These are phyloP conservation scores for Clavelina lepadiformis DNA, from an alignment of 23 tunicate genomes.

Conservation along the genomic window DNA sequence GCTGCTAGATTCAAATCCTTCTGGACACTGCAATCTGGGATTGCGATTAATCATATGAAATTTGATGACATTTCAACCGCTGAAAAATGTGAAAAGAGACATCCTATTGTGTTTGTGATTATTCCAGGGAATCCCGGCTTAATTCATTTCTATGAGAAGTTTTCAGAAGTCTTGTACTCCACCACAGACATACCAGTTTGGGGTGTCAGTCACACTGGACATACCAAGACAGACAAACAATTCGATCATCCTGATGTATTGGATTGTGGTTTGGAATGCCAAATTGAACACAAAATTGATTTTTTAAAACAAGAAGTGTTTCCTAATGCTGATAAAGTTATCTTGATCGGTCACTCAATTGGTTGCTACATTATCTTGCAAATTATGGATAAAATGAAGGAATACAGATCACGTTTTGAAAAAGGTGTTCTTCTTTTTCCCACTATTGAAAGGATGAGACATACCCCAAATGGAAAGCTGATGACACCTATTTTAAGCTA, in stretches of 20 bases:
- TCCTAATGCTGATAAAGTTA: slow-evolving; percentile 52
- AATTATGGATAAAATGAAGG: slow-evolving; percentile 52
- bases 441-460: slow-evolving; percentile 70
- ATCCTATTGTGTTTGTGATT: slow-evolving; percentile 32
- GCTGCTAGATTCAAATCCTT: slow-evolving; percentile 20
- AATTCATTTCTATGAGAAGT: slow-evolving; percentile 70
- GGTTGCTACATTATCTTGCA: slow-evolving; percentile 90
- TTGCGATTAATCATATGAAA: slow-evolving; percentile 44
- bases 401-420: neutral
- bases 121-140: slow-evolving; percentile 95
- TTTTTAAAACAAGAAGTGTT: slow-evolving; percentile 51
- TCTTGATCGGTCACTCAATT: slow-evolving; percentile 88
- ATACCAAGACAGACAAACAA: slow-evolving; percentile 5
- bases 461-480: slow-evolving; percentile 63
- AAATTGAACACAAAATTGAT: slow-evolving; percentile 61
- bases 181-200: slow-evolving; percentile 50
- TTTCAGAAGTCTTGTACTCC: slow-evolving; percentile 41
- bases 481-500: slow-evolving; percentile 55
- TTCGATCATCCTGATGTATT: slow-evolving; percentile 35
- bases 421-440: slow-evolving; percentile 82
- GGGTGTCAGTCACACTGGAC: slow-evolving; percentile 88
- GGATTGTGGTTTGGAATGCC: slow-evolving; percentile 57
- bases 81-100: neutral
- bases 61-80: neutral
- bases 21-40: slow-evolving; percentile 39